Conservation (phyloP, 2,113 vertebrate species). For the Leptocoma aspasia region DNA sequence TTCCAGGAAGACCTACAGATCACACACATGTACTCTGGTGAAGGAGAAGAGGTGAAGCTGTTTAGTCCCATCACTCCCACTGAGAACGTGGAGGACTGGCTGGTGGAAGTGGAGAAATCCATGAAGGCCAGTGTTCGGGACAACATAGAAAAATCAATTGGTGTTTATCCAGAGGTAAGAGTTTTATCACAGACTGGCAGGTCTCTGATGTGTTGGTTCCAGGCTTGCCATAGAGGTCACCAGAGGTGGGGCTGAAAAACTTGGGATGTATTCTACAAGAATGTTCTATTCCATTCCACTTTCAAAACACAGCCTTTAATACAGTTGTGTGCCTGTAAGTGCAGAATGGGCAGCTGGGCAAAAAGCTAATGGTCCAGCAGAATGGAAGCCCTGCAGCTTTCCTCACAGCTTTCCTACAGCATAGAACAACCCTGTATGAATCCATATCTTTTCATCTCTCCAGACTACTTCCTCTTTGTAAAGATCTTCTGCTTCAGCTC, state of each 20-base stretch:
- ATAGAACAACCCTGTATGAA: background rate
- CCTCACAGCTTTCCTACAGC: background rate
- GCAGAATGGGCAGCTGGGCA: background rate
- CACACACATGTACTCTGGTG: conserved; percentile 90
- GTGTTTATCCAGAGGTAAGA: conserved; percentile 79
- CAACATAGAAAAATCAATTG: conserved; percentile 79
- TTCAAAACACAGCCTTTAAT: background rate
- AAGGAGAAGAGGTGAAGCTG: conserved; percentile 87
- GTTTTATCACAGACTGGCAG: background rate
- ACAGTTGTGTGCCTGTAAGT: background rate
- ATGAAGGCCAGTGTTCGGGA: conserved; percentile 87
- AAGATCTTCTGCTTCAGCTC: background rate
- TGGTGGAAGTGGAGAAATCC: conserved; percentile 83
- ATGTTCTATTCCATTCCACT: background rate
- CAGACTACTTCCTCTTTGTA: background rate
- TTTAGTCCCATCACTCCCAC: conserved; percentile 71
- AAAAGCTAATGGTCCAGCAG: background rate
- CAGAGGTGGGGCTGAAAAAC: background rate
- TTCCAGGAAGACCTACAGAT: conserved; percentile 90
- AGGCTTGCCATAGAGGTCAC: background rate
- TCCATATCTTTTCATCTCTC: background rate
- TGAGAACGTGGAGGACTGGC: conserved; percentile 89
- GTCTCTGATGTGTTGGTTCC: background rate
- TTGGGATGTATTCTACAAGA: background rate
- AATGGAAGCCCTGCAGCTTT: background rate